phyloP scores from a whole-genome alignment of 1,140 invertebrate genomes.

The Drosophila prosaltans region DNA sequence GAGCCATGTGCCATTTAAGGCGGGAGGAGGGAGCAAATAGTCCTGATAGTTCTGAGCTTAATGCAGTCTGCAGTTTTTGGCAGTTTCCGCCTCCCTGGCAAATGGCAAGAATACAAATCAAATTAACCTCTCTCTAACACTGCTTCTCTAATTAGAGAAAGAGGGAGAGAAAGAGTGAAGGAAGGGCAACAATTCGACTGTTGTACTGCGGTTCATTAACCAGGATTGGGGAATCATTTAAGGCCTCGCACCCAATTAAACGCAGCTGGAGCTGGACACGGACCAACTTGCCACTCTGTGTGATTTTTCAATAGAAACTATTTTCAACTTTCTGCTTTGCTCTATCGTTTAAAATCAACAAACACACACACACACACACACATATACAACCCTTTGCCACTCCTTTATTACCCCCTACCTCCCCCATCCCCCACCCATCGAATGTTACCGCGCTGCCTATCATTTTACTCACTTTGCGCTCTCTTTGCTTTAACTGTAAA shows the following conservation, averaged over 20 bases:
- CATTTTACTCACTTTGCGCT: not conserved
- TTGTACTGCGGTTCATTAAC: conserved; percentile 28
- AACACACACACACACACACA: not conserved
- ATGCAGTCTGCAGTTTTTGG: conserved; percentile 55
- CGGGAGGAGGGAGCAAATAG: no score
- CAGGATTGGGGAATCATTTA: conserved; percentile 13
- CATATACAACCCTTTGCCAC: conserved; percentile 12
- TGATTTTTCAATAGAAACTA: conserved; percentile 66
- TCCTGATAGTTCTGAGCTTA: conserved; percentile 28
- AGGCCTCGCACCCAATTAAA: conserved; percentile 42
- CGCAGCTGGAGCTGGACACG: conserved; percentile 35
- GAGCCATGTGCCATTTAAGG: not conserved
- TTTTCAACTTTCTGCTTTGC: conserved; percentile 60
- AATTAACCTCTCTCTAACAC: conserved; percentile 56
- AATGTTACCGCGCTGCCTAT: no score
- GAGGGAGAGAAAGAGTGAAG: conserved; percentile 8
- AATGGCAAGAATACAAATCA: conserved; percentile 75
- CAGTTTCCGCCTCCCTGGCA: conserved; percentile 17
- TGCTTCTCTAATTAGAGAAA: conserved; percentile 31
- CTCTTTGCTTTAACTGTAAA: conserved; percentile 34
- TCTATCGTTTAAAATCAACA: conserved; percentile 60
- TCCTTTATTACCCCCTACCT: not conserved
- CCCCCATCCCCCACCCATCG: not conserved
- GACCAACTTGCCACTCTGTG: conserved; percentile 19
- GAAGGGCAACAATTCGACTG: conserved; percentile 24